Percentiles rank a stretch among this genome's conserved stretches.
Evolutionary conservation across 2,888 invertebrate species (phyloP).

Genomic region (Drosophila yooni): DNA sequence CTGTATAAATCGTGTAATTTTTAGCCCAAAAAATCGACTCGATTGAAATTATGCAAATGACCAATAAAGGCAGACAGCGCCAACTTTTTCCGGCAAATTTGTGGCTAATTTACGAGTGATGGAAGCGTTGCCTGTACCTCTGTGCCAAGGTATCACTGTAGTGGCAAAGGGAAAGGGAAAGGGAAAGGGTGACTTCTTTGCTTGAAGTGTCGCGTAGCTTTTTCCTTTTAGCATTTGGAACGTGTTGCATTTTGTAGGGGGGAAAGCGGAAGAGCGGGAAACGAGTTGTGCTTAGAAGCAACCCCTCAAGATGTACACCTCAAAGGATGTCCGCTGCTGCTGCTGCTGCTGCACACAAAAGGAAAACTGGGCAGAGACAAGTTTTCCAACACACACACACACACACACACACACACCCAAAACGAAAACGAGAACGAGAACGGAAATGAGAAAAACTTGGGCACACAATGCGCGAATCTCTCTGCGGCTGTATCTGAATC

Average conservation of each 20-base stretch:
- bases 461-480: constrained; percentile 48
- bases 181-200: not conserved
- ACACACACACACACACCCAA: constrained; percentile 3
- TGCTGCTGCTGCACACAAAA: constrained; percentile 37
- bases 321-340: constrained; percentile 17
- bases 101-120: constrained; percentile 77
- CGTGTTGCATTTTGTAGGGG: constrained; percentile 70
- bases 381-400: constrained; percentile 47
- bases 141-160: not conserved
- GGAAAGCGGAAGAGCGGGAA: constrained; percentile 27
- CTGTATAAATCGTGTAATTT: constrained; percentile 57
- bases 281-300: constrained; percentile 51
- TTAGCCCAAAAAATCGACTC: constrained; percentile 48
- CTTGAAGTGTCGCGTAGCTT: constrained; percentile 20
- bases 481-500: constrained; percentile 21
- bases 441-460: constrained; percentile 78
- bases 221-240: constrained; percentile 42
- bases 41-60: constrained; percentile 47
- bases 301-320: constrained; percentile 31
- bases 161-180: not conserved
- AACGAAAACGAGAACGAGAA: not conserved
- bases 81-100: constrained; percentile 77
- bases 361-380: constrained; percentile 64
- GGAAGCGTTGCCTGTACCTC: constrained; percentile 36
- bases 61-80: constrained; percentile 34